A percentile compares a stretch with the other conserved stretches of the same genome.
Evolutionary conservation across 2,113 vertebrate genomes (phyloP).

Genomic region (Toxostoma redivivum): DNA sequence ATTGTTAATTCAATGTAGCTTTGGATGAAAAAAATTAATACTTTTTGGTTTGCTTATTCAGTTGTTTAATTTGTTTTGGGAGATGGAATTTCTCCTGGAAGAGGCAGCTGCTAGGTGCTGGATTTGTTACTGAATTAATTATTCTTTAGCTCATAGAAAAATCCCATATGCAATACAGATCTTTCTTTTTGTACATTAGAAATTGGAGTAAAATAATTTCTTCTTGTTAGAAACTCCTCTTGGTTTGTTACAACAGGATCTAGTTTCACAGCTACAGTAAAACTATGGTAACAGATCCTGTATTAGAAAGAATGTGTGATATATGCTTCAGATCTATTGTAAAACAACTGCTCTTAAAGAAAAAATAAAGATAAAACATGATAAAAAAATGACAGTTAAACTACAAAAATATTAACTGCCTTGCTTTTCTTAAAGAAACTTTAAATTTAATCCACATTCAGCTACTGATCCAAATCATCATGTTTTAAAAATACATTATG

Average conservation of each 20-base stretch:
- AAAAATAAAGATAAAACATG: background rate
- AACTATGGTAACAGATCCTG: background rate
- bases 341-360: background rate
- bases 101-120: background rate
- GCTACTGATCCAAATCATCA: background rate
- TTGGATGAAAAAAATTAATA: background rate
- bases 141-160: background rate
- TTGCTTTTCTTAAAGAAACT: background rate
- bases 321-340: background rate
- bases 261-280: background rate
- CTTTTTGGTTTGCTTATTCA: background rate
- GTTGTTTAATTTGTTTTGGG: background rate
- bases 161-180: background rate
- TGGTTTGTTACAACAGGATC: background rate
- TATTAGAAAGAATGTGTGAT: background rate
- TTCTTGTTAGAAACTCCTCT: background rate
- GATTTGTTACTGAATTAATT: background rate
- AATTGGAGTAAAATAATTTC: background rate
- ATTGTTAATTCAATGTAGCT: background rate
- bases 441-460: background rate
- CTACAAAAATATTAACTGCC: background rate
- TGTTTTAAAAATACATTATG: constrained; percentile 8
- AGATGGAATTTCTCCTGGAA: background rate
- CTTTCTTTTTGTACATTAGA: background rate
- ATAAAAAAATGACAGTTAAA: background rate